These are phyloP conservation scores for Caenorhabditis sp. DNA, from an alignment of 2,888 invertebrate genomes.

Conservation along the genomic window DNA sequence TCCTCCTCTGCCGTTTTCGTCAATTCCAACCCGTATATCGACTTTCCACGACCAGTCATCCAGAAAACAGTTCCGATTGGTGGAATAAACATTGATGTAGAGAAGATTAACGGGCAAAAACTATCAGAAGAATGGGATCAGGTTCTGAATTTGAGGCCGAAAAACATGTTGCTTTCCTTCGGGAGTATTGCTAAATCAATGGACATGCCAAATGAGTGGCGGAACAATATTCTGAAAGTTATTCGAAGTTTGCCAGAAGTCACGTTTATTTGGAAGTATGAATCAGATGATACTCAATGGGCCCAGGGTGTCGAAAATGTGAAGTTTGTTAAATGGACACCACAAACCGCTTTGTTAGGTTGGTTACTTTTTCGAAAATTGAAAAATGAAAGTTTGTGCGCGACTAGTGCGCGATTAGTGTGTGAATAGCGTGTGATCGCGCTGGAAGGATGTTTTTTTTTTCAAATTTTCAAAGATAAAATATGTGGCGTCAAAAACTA, in stretches of 20 bases:
- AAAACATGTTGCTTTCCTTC: conserved; percentile 23
- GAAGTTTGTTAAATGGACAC: conserved; percentile 30
- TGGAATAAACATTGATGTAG: conserved; percentile 22
- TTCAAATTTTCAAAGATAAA: too few relatives aligned
- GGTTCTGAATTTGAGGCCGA: conserved; percentile 4
- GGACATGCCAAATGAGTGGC: conserved; percentile 19
- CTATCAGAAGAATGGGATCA: conserved; percentile 1
- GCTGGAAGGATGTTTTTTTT: too few relatives aligned
- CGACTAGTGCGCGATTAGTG: neutral
- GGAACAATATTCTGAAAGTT: conserved; percentile 11
- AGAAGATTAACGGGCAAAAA: conserved; percentile 15
- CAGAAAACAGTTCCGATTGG: conserved; percentile 9
- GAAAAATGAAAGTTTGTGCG: too few relatives aligned
- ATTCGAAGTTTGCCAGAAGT: conserved; percentile 19
- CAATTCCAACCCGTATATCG: conserved; percentile 24
- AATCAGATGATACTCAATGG: conserved; percentile 13
- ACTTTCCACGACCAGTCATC: conserved; percentile 36
- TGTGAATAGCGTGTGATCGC: neutral
- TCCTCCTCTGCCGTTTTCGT: conserved; percentile 4
- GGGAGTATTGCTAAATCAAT: conserved; percentile 18
- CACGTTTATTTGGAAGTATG: conserved; percentile 41
- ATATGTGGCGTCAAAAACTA: too few relatives aligned
- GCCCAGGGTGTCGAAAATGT: conserved; percentile 19
- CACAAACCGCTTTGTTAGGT: conserved; percentile 24
- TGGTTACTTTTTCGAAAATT: conserved; percentile 13